These are phyloP conservation scores for Brevimyrus niger DNA, from an alignment of 2,113 vertebrate species.

Conservation along the genomic window DNA sequence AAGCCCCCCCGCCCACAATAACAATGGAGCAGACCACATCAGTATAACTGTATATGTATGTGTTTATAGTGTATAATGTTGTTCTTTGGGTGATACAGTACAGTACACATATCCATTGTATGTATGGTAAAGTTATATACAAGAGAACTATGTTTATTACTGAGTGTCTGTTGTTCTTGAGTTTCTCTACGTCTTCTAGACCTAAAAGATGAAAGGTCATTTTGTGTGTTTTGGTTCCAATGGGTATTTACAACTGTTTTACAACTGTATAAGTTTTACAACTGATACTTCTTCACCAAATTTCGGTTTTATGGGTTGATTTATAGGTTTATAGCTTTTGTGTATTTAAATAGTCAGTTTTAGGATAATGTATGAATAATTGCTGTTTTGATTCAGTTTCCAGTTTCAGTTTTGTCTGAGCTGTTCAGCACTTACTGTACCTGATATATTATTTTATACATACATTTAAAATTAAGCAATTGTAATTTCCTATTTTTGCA, in stretches of 20 bases:
- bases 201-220: neutral
- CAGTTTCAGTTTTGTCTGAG: neutral
- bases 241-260: neutral
- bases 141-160: neutral
- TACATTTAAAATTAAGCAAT: neutral
- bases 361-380: neutral
- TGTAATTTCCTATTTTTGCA: neutral
- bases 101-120: neutral
- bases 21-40: neutral
- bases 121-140: neutral
- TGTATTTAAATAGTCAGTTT: neutral
- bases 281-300: neutral
- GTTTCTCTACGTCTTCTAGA: neutral
- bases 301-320: neutral
- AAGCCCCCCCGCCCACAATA: too few relatives aligned
- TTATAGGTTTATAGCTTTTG: neutral
- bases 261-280: neutral
- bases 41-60: neutral
- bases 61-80: neutral
- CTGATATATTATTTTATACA: neutral
- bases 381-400: neutral
- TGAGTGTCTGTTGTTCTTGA: neutral
- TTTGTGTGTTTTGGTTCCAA: neutral
- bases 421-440: neutral
- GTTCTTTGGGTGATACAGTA: neutral